Evolutionary conservation across 2,797 vertebrate species (phyloP), one percentile per base, ranked within the genome.

Genomic region (Arremon brunneinucha): DNA sequence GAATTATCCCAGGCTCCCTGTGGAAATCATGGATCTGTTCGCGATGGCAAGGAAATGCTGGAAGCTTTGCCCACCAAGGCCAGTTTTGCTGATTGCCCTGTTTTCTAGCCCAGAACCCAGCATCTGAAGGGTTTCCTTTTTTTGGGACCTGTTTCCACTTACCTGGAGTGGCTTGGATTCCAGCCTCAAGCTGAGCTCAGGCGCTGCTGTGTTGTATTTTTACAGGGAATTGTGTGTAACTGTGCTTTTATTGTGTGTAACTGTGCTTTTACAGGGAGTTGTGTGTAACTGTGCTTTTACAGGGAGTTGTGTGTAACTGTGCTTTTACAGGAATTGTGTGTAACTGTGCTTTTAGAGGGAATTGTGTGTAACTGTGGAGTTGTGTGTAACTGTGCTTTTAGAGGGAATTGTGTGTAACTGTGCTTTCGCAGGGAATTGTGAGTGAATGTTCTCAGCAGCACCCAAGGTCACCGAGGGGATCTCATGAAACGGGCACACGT

Each of bases 351-450:
- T 9, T 49, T 27, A 1, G 9, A 15, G 13, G 1, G 44, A 50
- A 11, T 56, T 6, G 43, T 44, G 43, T 20, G 19, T 20, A 44
- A 44, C 19, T 46, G n/a, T 44, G 63, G 28, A 52, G 9, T 53
- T 6, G 39, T 14, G 26, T 12, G 14, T 9, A 1, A 49, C 5
- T 18, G 50, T 50, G 50, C 27, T 30, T 30, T 52, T 8, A 0
- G 27, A 15, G n/a, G 13, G n/a, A 34, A 47, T 24, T 10, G 43
- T 13, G 27, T 11, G 49, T 24, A 30, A 50, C 4, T 18, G 49
- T 52, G 50, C 28, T 20, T 30, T 52, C 8, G 0, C 50, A 14
- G 14, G 2, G 30, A 52, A 14, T 55, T 14, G 43, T 14, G 23
- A 11, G 14, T 9, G 1, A 52, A 8, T 43, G 24, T 47, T 82